Evolutionary conservation across 2,888 invertebrate genomes (phyloP).

Genomic region (Hirtodrosophila trivittata): DNA sequence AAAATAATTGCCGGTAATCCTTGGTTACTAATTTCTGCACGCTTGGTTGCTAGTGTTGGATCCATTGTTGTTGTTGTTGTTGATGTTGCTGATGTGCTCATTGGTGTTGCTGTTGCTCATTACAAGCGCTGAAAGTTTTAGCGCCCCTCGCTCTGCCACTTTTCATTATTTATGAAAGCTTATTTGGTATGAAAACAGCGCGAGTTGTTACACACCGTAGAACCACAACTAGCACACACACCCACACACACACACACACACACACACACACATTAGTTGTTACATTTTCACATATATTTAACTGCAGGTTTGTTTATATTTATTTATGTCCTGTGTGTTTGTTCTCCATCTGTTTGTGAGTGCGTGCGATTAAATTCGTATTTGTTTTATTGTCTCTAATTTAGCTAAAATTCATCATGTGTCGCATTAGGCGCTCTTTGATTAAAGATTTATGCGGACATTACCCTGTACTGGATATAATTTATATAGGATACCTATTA

Average conservation of each 20-base stretch:
- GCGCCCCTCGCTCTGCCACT: slow-evolving; percentile 46
- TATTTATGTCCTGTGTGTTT: slow-evolving; percentile 26
- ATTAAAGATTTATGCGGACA: not conserved
- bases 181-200: slow-evolving; percentile 72
- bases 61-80: slow-evolving; percentile 23
- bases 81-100: slow-evolving; percentile 19
- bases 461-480: not conserved
- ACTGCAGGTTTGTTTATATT: slow-evolving; percentile 46
- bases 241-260: slow-evolving; percentile 13
- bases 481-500: too few species aligned
- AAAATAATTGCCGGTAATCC: slow-evolving; percentile 79
- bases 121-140: slow-evolving; percentile 56
- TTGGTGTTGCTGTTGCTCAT: slow-evolving; percentile 50
- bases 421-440: slow-evolving; percentile 20
- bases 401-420: slow-evolving; percentile 38
- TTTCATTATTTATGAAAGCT: slow-evolving; percentile 77
- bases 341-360: slow-evolving; percentile 9
- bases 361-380: slow-evolving; percentile 49
- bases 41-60: slow-evolving; percentile 39
- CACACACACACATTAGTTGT: slow-evolving; percentile 8
- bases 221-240: slow-evolving; percentile 29
- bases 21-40: slow-evolving; percentile 72
- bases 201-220: slow-evolving; percentile 22
- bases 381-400: slow-evolving; percentile 55
- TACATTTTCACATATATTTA: slow-evolving; percentile 35